Evolutionary conservation across 2,888 invertebrate genomes (phyloP), one percentile per base, ranked within the genome.

Genomic region (Brachyptera risi): DNA sequence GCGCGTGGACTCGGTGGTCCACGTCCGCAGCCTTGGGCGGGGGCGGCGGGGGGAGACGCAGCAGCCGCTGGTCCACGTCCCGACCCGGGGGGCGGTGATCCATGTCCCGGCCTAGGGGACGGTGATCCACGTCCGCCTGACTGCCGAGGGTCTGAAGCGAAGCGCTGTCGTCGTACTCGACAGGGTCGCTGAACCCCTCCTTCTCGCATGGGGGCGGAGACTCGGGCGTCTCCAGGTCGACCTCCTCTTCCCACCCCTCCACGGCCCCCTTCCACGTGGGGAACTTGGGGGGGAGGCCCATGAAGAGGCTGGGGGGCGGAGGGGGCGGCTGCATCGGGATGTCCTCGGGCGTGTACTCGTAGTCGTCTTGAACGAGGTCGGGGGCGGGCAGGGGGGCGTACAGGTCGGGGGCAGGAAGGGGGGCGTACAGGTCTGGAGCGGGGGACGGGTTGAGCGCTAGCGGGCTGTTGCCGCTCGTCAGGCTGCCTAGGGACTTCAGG

Each of bases 151-250:
- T 15, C n/a, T 37, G n/a, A n/a, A 60, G 60, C 21, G 67, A 63
- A 17, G 62, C 60, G 19, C 78, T 75, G 60, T 86, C 86, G 68
- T 82, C 81, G 68, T 86, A 86, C 65, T 85, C 84, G 11, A 84
- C 76, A 2, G 82, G 79, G 68, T 79, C 80, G 13, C 74, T 75
- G 60, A 79, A 80, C 40, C 80, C 78, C 67, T 85, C 79, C 68
- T 83, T 82, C 67, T 86, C 86, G 65, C 82, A 85, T 65, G 80
- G 78, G 0, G 84, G 84, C 21, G 86, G 86, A 51, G 86, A 85
- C 66, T 84, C 83, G 0, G 86, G 85, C 0, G 86, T 85, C 68
- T 84, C 83, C 1, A 75, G 31, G 17, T 9, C 68, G 60, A 37
- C 68, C 60, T 38, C 54, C 35, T 54, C 71, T 70, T 31, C 17